Base-by-base conservation (phyloP, 2,113 vertebrate genomes). In the Bombycilla garrulus region DNA sequence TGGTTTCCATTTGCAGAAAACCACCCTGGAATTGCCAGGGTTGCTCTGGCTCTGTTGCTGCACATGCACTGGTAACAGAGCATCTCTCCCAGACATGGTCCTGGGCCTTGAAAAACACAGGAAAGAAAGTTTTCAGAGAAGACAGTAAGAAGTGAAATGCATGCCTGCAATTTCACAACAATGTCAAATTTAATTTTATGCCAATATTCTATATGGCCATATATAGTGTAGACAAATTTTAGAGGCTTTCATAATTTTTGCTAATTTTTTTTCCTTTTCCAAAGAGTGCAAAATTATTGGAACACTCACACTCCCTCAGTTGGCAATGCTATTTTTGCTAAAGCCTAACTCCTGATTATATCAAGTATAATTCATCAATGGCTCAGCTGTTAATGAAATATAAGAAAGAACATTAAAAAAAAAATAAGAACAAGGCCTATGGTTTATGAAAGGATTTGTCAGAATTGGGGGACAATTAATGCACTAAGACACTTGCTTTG, bases 401-500 rank as follows among this genome's bases (percentile, higher is more conserved):
- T 58, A 89, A 85, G 73, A 65, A 84, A 89, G 45, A 81, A 31
- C 22, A 58, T 15, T 62, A 14, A 81, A 93, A 81, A 77, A 62
- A 81, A 93, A 81, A 77, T 58, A 38, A 71, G 10, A 81, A 61
- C 0, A 4, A 88, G 28, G 20, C 15, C 80, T 88, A 31, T 25
- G 48, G 38, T 82, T 92, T 94, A 53, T 81, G 53, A 93, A 93
- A 95, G 74, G 84, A 90, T 87, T 69, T 95, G 73, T 95, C 87
- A 54, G 89, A 96, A 94, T 7, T 93, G 54, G 20, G 50, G 47
- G 91, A 92, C 78, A 95, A 90, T 90, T 91, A 20, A 65, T 88
- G 93, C 90, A 77, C 74, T 86, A 76, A 90, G 50, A 82, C 88
- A 86, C 51, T 92, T 90, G 61, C 45, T 93, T 93, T 95, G 81